Evolutionary conservation across 2,113 vertebrate genomes (phyloP).

Genomic region (Hiodon alosoides): DNA sequence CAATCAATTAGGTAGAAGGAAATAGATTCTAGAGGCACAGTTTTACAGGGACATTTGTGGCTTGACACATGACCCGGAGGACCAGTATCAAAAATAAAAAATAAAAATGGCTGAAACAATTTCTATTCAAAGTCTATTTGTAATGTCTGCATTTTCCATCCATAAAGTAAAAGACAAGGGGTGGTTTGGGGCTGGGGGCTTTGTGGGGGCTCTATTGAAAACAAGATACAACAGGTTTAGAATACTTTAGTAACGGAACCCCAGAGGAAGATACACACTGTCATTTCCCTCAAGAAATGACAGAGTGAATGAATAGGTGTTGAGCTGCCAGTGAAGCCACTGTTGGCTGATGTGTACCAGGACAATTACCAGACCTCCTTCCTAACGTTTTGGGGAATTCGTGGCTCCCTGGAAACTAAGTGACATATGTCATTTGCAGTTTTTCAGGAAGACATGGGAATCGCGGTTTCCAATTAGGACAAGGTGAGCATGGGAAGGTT

Average conservation of each 20-base stretch:
- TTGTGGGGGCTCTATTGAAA: background rate
- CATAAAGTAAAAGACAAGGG: background rate
- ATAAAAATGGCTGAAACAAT: background rate
- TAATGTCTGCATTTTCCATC: background rate
- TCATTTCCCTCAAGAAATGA: background rate
- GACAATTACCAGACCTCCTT: conserved; percentile 10
- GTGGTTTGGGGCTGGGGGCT: background rate
- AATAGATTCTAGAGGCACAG: no score
- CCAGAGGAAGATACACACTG: background rate
- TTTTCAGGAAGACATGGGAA: background rate
- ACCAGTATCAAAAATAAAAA: background rate
- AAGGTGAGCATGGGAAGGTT: background rate
- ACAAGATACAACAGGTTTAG: background rate
- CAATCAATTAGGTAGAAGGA: no score
- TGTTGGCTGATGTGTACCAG: background rate
- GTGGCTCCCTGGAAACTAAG: no score
- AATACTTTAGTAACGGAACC: background rate
- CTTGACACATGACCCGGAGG: background rate
- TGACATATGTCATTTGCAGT: no score
- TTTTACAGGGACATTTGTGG: background rate
- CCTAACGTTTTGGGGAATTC: background rate
- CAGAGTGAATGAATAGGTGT: background rate
- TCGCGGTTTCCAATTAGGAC: background rate
- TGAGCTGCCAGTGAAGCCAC: background rate
- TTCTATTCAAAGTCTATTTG: background rate